Base-by-base conservation (phyloP, 64 coral and sea anemone genomes). In the Montipora sp. region DNA sequence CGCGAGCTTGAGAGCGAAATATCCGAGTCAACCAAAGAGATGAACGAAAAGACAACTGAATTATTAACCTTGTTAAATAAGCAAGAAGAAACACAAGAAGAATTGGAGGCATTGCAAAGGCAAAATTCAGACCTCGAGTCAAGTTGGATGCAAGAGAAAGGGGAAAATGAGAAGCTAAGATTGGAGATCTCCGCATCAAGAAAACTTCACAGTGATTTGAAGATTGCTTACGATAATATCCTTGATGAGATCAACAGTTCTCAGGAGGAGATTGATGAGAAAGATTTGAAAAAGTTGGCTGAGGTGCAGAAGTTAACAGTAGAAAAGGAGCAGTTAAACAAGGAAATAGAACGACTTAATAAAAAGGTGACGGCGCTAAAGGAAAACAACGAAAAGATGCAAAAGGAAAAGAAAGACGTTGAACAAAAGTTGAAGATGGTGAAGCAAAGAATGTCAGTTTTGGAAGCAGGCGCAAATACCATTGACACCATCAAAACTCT, bases 311-410 rank as follows among this genome's bases (percentile, higher is more conserved):
- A 50, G 20, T 22, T 68, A 51, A 49, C 14, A 0, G n/a, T 51
- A 3, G 82, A 85, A 16, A 85, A 85, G 47, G 82, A 85, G 44
- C 82, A 85, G 18, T 16, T 85, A 15, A 85, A 85, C 63, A 85
- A 71, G 19, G 63, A 85, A 50, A 21, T 71, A 9, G 18, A 85
- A 48, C 45, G 68, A 22, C 10, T 50, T 5, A 85, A 72, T 59
- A 72, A 85, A n/a, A 85, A 63, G n/a, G 21, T 71, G 16, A 15
- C 46, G 13, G 48, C 65, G 61, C 19, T 85, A 2, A 85, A 85
- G 44, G 65, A 85, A 23, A 85, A 85, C 19, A 71, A 85, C 7
- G 82, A 85, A 47, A 85, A 85, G 66, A 47, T 50, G 19, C 63
- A 72, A 11, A 46, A n/a, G 10, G 82, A 85, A 47, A 85, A 85